These are phyloP conservation scores for Drosophila pandora DNA, from an alignment of 1,140 invertebrate genomes.

Conservation along the genomic window DNA sequence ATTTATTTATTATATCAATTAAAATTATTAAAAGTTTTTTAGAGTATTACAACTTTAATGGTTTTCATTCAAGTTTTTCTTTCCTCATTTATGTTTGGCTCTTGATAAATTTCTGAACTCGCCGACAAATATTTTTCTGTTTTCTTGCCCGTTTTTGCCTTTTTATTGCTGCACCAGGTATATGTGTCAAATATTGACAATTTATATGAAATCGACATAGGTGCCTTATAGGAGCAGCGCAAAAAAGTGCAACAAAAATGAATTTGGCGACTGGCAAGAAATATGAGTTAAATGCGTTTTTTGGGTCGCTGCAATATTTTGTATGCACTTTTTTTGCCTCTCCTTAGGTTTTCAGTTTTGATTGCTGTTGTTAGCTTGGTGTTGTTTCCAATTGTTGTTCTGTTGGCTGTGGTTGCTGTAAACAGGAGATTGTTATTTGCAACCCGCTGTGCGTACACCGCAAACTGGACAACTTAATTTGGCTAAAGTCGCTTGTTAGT, in stretches of 20 bases:
- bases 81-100: conserved; percentile 20
- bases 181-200: conserved; percentile 81
- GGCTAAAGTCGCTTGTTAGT: conserved; percentile 81
- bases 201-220: conserved; percentile 76
- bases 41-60: conserved; percentile 7
- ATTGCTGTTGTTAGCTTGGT: conserved; percentile 34
- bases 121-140: conserved; percentile 42
- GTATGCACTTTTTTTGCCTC: conserved; percentile 22
- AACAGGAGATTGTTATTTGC: conserved; percentile 81
- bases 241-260: conserved; percentile 13
- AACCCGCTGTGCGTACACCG: conserved; percentile 79
- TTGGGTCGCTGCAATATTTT: conserved; percentile 70
- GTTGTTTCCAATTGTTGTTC: conserved; percentile 42
- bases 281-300: conserved; percentile 79
- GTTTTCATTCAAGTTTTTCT: not conserved
- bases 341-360: conserved; percentile 2
- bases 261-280: conserved; percentile 67
- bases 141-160: conserved; percentile 40
- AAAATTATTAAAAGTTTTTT: not conserved
- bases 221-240: conserved; percentile 38
- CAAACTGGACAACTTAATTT: conserved; percentile 81
- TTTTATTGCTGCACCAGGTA: conserved; percentile 57
- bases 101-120: conserved; percentile 53
- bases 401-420: conserved; percentile 64
- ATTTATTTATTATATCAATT: not conserved